Conservation (phyloP, 2,888 invertebrate genomes). For the Saturnia pavonia region DNA sequence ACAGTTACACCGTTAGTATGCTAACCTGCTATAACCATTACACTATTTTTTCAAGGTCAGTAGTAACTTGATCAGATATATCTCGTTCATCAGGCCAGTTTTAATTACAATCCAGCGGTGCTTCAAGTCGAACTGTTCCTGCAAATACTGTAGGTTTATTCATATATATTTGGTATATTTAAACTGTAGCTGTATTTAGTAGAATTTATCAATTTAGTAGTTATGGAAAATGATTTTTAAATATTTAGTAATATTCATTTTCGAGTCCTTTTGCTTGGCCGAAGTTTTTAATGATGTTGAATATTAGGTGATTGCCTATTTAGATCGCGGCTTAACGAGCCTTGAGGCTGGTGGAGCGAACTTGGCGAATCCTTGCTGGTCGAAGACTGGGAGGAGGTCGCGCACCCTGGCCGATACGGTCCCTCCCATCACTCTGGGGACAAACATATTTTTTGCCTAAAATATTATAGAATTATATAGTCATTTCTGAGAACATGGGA, state of each 20-base stretch:
- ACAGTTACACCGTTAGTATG: too few species aligned
- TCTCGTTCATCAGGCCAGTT: too few species aligned
- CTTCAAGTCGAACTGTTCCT: background rate
- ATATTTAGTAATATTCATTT: conserved; percentile 36
- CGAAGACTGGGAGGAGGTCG: conserved; percentile 90
- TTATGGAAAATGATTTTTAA: conserved; percentile 18
- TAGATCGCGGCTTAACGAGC: conserved; percentile 85
- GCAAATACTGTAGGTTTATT: background rate
- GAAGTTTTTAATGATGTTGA: background rate
- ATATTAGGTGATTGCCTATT: conserved; percentile 36
- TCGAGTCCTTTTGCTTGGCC: conserved; percentile 31
- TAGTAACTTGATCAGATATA: too few species aligned
- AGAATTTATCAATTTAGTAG: background rate
- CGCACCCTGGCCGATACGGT: conserved; percentile 86
- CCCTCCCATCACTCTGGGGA: conserved; percentile 84
- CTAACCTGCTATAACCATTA: background rate
- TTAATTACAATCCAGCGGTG: too few species aligned
- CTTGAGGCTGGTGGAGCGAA: conserved; percentile 91
- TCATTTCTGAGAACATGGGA: background rate
- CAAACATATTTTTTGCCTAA: conserved; percentile 27
- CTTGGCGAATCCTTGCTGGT: conserved; percentile 92
- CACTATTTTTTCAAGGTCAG: background rate
- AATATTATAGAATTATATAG: conserved; percentile 2
- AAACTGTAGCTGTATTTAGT: background rate
- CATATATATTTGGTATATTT: background rate